Conservation (phyloP, 2,888 invertebrate species). For the Rosalia funebris region DNA sequence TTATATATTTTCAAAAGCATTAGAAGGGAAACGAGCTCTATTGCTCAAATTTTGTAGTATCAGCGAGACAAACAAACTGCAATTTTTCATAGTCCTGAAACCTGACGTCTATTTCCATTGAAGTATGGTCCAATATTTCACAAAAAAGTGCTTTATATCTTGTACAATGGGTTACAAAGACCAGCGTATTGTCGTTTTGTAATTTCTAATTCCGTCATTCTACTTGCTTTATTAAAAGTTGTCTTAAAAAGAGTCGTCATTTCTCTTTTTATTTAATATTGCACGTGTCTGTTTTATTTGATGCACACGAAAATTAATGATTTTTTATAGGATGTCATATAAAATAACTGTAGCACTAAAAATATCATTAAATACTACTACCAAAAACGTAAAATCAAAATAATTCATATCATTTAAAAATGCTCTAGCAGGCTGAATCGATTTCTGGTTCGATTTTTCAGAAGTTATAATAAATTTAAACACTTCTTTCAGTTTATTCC, state of each 20-base stretch:
- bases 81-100: no score
- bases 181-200: not conserved
- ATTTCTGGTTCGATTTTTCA: conserved; percentile 34
- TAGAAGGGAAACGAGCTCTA: no score
- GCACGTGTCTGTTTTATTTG: conserved; percentile 29
- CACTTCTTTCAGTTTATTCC: conserved; percentile 39
- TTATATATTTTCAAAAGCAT: no score
- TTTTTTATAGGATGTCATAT: conserved; percentile 36
- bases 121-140: no score
- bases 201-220: conserved; percentile 10
- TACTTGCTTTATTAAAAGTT: conserved; percentile 20
- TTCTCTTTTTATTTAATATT: conserved; percentile 21
- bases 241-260: conserved; percentile 21
- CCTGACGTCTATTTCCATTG: no score
- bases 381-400: conserved; percentile 43
- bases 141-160: no score
- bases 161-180: no score
- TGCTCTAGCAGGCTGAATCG: conserved; percentile 32
- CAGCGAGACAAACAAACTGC: no score
- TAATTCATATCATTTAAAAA: conserved; percentile 41
- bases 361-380: conserved; percentile 39
- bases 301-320: conserved; percentile 39
- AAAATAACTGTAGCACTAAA: conserved; percentile 37
- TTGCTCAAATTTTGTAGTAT: no score
- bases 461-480: conserved; percentile 35